Evolutionary conservation across 2,888 invertebrate genomes (phyloP).

Genomic region (Brassicogethes aeneus): DNA sequence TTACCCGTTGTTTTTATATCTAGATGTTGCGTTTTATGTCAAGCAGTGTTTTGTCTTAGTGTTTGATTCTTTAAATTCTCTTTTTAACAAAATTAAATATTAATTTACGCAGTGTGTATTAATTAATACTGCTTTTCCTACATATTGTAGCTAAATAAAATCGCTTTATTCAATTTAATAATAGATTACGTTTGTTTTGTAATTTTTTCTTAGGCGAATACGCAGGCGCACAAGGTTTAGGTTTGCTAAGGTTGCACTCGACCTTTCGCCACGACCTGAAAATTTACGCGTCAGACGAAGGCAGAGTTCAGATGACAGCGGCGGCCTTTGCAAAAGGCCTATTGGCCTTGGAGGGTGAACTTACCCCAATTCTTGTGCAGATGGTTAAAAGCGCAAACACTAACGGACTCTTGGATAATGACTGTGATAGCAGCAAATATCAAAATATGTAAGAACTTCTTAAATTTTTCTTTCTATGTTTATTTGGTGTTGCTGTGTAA

Average conservation of each 20-base stretch:
- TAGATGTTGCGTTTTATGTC: too few species aligned
- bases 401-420: conserved; percentile 95
- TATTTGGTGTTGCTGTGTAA: too few species aligned
- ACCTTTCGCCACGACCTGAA: conserved; percentile 98
- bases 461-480: too few species aligned
- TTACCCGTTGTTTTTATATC: too few species aligned
- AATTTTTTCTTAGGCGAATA: conserved; percentile 58
- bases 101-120: too few species aligned
- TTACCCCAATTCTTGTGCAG: conserved; percentile 97
- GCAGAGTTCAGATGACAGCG: conserved; percentile 99
- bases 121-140: too few species aligned
- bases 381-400: conserved; percentile 99
- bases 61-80: too few species aligned
- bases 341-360: conserved; percentile 92
- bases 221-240: conserved; percentile 90
- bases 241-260: conserved; percentile 89
- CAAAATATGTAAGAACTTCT: conserved; percentile 75
- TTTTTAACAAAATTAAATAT: too few species aligned
- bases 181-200: too few species aligned
- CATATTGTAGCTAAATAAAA: too few species aligned
- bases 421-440: conserved; percentile 93
- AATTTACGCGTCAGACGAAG: conserved; percentile 99
- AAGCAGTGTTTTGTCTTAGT: too few species aligned
- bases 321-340: conserved; percentile 99
- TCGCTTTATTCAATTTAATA: too few species aligned